Evolutionary conservation across 37 sponge, comb jelly and placozoan species (phyloP).

Genomic region (Spongilla lacustris): DNA sequence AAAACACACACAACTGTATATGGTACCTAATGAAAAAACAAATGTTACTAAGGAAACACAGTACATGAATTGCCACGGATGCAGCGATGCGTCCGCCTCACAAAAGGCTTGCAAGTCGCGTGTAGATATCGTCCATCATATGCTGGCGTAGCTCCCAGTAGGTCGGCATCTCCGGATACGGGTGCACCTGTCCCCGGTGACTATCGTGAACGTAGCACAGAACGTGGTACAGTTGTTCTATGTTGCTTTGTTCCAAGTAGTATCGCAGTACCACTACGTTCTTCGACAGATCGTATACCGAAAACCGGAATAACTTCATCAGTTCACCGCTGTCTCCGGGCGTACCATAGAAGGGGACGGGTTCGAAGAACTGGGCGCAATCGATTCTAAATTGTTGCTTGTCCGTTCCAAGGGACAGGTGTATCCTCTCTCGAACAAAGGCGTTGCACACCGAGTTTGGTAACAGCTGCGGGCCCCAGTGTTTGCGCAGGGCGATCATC

Average conservation of each 20-base stretch:
- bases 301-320: conserved; percentile 73
- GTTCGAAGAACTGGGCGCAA: conserved; percentile 80
- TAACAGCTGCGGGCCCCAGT: conserved; percentile 62
- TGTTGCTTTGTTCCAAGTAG: conserved; percentile 64
- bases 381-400: conserved; percentile 60
- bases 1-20: background rate
- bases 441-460: conserved; percentile 63
- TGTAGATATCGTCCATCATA: conserved; percentile 45
- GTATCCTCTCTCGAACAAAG: conserved; percentile 62
- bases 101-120: conserved; percentile 21
- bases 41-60: background rate
- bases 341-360: conserved; percentile 60
- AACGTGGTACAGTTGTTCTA: conserved; percentile 56
- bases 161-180: conserved; percentile 54
- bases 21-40: background rate
- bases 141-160: conserved; percentile 63
- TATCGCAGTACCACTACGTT: conserved; percentile 63
- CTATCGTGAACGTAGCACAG: conserved; percentile 56
- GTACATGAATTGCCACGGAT: background rate
- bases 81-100: background rate
- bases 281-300: conserved; percentile 56
- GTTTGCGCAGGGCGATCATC: conserved; percentile 56
- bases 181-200: conserved; percentile 56
- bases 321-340: conserved; percentile 39
- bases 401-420: conserved; percentile 10